These are phyloP conservation scores for Drosophila leontia DNA, from an alignment of 1,140 invertebrate species.

Conservation along the genomic window DNA sequence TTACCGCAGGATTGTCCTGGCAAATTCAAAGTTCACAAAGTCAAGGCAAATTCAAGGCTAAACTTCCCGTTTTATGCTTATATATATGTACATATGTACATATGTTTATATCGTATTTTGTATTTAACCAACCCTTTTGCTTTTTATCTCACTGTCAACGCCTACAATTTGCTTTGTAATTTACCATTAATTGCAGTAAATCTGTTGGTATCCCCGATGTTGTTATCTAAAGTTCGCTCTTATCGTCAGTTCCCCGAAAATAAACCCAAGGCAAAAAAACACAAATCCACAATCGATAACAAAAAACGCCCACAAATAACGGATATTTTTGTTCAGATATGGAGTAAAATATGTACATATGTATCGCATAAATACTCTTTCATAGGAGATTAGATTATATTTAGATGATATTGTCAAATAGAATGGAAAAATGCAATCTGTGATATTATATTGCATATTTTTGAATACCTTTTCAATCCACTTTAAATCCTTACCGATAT, in stretches of 20 bases:
- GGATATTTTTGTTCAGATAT: conserved; percentile 10
- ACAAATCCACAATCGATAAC: conserved; percentile 31
- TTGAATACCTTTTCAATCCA: background rate
- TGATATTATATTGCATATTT: background rate
- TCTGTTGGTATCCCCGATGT: conserved; percentile 16
- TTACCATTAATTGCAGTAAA: conserved; percentile 38
- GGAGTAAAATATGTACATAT: background rate
- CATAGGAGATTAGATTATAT: background rate
- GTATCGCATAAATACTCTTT: background rate
- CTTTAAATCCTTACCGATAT: background rate
- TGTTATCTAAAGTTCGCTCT: conserved; percentile 25
- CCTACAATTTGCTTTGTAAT: conserved; percentile 36
- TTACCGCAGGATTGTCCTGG: conserved; percentile 41
- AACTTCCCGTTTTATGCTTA: background rate
- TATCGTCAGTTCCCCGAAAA: conserved; percentile 31
- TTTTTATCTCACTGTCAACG: conserved; percentile 28
- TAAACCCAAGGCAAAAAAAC: conserved; percentile 18
- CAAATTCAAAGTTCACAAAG: conserved; percentile 47
- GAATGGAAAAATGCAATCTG: background rate
- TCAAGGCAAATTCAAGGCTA: conserved; percentile 31
- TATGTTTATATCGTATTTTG: background rate
- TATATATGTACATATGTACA: too few species aligned
- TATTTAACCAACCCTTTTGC: conserved; percentile 5
- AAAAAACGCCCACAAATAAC: conserved; percentile 40
- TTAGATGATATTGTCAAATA: background rate